Base-by-base conservation (phyloP, 2,797 vertebrate genomes). In the Labroides dimidiatus region DNA sequence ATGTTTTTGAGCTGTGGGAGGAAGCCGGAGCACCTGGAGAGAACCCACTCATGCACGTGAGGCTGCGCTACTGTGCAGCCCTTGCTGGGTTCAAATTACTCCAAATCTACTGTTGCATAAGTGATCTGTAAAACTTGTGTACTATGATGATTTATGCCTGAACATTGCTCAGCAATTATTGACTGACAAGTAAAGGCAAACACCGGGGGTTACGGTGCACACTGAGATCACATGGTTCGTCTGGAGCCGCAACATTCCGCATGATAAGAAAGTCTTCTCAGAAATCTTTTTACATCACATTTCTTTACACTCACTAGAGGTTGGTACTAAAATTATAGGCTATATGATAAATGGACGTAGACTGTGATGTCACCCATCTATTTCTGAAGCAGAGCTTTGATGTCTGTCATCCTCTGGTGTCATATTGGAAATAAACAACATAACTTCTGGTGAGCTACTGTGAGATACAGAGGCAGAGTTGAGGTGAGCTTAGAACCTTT, bases 231-330 rank as follows among this genome's bases (percentile, higher is more conserved):
- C 8, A 58, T n/a, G 4, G 24, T 30, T 44, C 0, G 0, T 39
- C 61, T 63, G 9, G 27, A 65, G 47, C 49, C n/a, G 49, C 36
- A 49, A 11, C 47, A 72, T 64, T 62, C 44, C 50, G 4, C 13
- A 16, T 24, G 10, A 42, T 16, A 1, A 52, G 23, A 27, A 15
- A 20, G 3, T 14, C 1, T 19, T 7, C 30, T 10, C 10, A 55
- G 17, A 2, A 39, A 4, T 45, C 2, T 14, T 19, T 10, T 43
- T 42, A 52, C 20, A 13, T 13, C 41, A 57, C 19, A 64, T 10
- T n/a, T 1, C 2, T 6, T 17, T 16, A 30, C 12, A 56, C 17
- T 33, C 30, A 33, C 27, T 27, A 27, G 3, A 27, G 27, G 30
- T 33, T 9, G 20, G 8, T 11, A 39, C 2, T 39, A 11, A 49